Evolutionary conservation across 2,797 vertebrate genomes (phyloP), one percentile per base, ranked within the genome.

Genomic region (Avahi laniger): DNA sequence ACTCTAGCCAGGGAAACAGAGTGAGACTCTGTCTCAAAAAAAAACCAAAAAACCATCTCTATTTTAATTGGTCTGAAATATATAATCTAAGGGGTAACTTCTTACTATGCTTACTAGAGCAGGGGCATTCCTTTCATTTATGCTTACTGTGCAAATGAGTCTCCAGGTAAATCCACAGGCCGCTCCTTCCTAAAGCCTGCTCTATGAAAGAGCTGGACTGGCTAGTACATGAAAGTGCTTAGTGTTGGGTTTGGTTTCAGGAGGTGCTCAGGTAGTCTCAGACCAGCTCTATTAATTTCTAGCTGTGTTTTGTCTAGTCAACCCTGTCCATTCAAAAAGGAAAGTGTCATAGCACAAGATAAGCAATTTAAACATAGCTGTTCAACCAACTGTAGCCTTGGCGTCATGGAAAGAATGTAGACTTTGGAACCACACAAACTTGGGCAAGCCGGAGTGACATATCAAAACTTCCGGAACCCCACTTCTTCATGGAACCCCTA

Each of bases 361-460:
- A 96, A 96, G 57, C 38, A 67, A 87, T 80, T 93, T 90, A 61
- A 79, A 79, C 50, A 89, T 7, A 78, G 43, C 79, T 22, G 30
- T 17, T 93, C 52, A 28, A 5, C 41, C 9, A 28, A 65, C 7
- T 6, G 35, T 41, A 73, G 59, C 38, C 85, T 86, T 41, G 52
- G 41, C 4, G 6, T 65, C 28, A 79, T 5, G 54, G 79, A 35
- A 91, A 89, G 61, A 83, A 91, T 54, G 7, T 89, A 89, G 69
- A 95, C 89, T 96, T 94, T 82, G 94, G 89, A 94, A 83, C 82
- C 69, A 65, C 20, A 46, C 35, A 67, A 79, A 57, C 2, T 57
- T 30, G 1, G 80, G 48, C 20, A 65, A 80, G 61, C 28, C 15
- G 59, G 4, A 24, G 46, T 28, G 38, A 46, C 1, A 38, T 46